A percentile compares a stretch with the other conserved stretches of the same genome.
These are phyloP conservation scores for Rugalucina vietnamica DNA, from an alignment of 2,888 invertebrate genomes.

Conservation along the genomic window DNA sequence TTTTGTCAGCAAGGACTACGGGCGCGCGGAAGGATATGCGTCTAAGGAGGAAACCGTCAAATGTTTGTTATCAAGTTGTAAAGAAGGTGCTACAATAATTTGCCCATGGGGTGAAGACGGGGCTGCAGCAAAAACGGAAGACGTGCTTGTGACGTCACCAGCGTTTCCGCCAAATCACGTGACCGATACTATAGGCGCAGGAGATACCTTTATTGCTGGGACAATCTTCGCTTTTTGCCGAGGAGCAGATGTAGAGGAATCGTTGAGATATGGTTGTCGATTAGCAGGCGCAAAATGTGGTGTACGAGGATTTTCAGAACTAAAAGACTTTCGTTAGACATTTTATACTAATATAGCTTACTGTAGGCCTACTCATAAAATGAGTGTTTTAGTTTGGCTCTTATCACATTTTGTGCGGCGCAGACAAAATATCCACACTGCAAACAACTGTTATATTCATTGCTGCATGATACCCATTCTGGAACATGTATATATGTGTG, in stretches of 20 bases:
- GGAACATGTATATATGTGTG: too few relatives aligned
- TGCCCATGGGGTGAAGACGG: conserved; percentile 88
- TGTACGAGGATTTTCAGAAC: conserved; percentile 71
- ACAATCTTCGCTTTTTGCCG: conserved; percentile 86
- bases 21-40: conserved; percentile 85
- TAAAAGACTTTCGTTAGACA: conserved; percentile 45
- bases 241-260: conserved; percentile 83
- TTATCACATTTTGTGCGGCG: too few relatives aligned
- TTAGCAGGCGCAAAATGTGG: conserved; percentile 87
- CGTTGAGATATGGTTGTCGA: conserved; percentile 87
- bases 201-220: conserved; percentile 88
- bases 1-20: conserved; percentile 89
- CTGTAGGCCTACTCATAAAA: too few relatives aligned
- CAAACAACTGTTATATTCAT: too few relatives aligned
- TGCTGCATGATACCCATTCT: too few relatives aligned
- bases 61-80: conserved; percentile 82
- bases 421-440: too few relatives aligned
- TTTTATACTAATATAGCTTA: too few relatives aligned
- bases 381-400: too few relatives aligned
- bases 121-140: conserved; percentile 80
- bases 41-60: conserved; percentile 86
- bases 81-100: conserved; percentile 84
- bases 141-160: conserved; percentile 81
- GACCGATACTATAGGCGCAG: conserved; percentile 88
- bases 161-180: conserved; percentile 86